phyloP scores from a whole-genome alignment of 2,888 invertebrate genomes.

The Norana najaformis region DNA sequence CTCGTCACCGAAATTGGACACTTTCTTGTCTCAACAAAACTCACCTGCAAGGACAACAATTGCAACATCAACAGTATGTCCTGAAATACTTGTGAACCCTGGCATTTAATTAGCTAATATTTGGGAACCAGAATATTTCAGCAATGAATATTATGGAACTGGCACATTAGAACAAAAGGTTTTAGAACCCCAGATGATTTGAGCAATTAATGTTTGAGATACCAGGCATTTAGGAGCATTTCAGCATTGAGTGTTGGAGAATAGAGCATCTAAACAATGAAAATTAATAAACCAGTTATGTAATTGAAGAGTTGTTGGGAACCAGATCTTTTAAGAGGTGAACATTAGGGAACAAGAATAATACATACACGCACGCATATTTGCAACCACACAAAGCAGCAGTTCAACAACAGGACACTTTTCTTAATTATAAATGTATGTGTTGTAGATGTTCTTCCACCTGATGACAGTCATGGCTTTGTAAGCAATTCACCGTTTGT shows the following conservation, averaged over 20 bases:
- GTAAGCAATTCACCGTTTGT: slow-evolving; percentile 50
- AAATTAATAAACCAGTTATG: background rate
- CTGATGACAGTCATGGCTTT: slow-evolving; percentile 47
- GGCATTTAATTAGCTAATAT: background rate
- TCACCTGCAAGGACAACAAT: background rate
- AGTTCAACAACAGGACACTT: no score
- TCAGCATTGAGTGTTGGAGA: background rate
- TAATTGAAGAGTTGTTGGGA: background rate
- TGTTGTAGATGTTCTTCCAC: slow-evolving; percentile 57
- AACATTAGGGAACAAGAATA: background rate
- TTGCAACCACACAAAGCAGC: background rate
- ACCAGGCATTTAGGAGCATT: background rate
- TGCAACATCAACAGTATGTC: background rate
- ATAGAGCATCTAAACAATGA: background rate
- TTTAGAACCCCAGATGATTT: background rate
- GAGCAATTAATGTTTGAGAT: background rate
- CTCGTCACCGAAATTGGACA: slow-evolving; percentile 32
- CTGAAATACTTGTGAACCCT: background rate
- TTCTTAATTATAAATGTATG: slow-evolving; percentile 14
- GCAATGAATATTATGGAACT: background rate
- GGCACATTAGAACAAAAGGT: background rate
- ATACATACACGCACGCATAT: background rate
- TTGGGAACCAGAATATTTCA: background rate
- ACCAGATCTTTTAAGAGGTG: background rate
- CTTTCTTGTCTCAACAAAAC: slow-evolving; percentile 29